Percentiles rank a stretch among this genome's conserved stretches.
Conservation (phyloP, 1,140 invertebrate genomes). For the Acromyrmex charruanus region DNA sequence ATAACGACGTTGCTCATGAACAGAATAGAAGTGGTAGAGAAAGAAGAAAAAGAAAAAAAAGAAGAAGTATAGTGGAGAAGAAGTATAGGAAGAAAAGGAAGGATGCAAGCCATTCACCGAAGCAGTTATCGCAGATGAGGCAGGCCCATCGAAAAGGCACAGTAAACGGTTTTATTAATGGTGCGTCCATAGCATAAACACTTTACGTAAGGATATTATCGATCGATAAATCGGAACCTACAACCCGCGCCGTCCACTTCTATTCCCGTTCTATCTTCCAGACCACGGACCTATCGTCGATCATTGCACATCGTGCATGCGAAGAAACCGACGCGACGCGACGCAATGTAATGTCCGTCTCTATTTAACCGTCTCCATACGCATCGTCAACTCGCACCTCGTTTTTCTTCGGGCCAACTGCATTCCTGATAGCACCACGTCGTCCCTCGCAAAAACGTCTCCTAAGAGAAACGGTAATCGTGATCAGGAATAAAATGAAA, state of each 20-base stretch:
- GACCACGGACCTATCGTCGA: constrained; percentile 76
- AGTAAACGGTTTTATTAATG: constrained; percentile 81
- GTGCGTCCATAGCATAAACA: constrained; percentile 78
- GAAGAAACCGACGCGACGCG: constrained; percentile 30
- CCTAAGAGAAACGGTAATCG: neutral
- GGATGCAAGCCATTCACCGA: constrained; percentile 33
- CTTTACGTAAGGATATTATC: constrained; percentile 84
- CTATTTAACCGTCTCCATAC: constrained; percentile 43
- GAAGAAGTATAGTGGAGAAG: neutral
- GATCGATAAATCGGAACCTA: constrained; percentile 82
- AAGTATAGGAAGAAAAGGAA: constrained; percentile 1
- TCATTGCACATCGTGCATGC: constrained; percentile 69
- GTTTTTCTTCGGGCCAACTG: constrained; percentile 21
- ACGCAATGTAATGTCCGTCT: constrained; percentile 35
- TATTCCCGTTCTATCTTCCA: constrained; percentile 70
- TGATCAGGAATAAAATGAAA: constrained; percentile 1
- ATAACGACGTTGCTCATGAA: constrained; percentile 33
- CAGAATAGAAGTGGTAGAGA: neutral
- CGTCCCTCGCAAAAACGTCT: constrained; percentile 9
- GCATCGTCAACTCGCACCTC: constrained; percentile 41
- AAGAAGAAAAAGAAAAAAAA: neutral
- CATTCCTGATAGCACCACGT: constrained; percentile 37
- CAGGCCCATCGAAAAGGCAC: constrained; percentile 72
- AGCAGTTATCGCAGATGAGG: constrained; percentile 69
- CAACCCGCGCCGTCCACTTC: constrained; percentile 68